A percentile compares a stretch with the other conserved stretches of the same genome.
phyloP scores from a whole-genome alignment of 2,113 vertebrate genomes.

The Choloepus hoffmanni region DNA sequence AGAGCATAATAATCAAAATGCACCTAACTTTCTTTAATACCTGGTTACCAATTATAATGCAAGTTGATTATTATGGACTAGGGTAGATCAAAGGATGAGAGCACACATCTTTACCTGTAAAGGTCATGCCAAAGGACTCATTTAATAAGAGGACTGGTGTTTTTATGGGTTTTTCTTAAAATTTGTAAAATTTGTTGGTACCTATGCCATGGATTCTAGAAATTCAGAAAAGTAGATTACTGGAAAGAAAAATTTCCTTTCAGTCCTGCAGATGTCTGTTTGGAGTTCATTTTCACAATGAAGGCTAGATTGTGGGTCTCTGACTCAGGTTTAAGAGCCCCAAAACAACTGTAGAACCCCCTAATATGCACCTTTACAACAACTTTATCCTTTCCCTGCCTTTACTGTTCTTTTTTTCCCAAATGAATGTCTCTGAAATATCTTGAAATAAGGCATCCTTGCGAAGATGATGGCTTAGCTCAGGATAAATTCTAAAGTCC shows the following conservation, averaged over 20 bases:
- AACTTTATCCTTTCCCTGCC: not conserved
- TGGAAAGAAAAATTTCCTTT: not conserved
- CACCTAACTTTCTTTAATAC: not conserved
- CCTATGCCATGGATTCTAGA: not conserved
- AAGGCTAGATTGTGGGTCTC: not conserved
- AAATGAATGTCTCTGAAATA: not conserved
- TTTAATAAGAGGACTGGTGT: slow-evolving; percentile 2
- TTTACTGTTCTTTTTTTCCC: not conserved
- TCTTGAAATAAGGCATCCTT: not conserved
- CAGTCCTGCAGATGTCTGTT: not conserved
- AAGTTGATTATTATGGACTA: not conserved
- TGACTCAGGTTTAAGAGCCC: not conserved
- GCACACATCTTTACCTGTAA: not conserved
- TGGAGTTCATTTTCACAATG: not conserved
- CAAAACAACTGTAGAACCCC: not conserved
- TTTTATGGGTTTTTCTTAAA: not conserved
- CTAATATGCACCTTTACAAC: no score
- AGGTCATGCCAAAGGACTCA: not conserved
- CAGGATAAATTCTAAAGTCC: not conserved
- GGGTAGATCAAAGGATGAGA: not conserved
- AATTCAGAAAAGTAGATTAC: not conserved
- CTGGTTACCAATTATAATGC: not conserved
- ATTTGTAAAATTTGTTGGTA: not conserved
- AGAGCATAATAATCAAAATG: not conserved
- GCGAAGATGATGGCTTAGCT: not conserved